Base-by-base conservation (phyloP, 2,797 vertebrate genomes). In the Sebastes trivittatus region DNA sequence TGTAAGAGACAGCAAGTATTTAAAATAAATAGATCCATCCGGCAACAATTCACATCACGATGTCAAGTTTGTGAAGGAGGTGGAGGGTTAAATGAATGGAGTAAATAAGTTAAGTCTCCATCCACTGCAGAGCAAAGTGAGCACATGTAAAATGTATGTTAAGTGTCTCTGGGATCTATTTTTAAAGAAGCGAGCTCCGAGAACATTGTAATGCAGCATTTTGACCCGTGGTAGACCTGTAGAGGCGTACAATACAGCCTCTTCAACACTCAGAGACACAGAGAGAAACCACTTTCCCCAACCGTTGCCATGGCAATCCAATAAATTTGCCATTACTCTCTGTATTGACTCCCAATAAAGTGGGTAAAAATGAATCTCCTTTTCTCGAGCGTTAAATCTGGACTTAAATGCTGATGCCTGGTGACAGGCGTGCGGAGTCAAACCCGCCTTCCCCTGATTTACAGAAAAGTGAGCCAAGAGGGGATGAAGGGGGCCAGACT, bases 251-350 rank as follows among this genome's bases (percentile, higher is more conserved):
- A 70, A 66, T 30, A 58, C 87, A 83, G 85, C 84, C 80, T 87
- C 84, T 61, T 90, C 88, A 85, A 32, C 82, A 82, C 34, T 2
- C 60, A 89, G 73, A 84, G 49, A 90, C 67, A 78, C 29, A 60
- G 61, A 83, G 55, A 90, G 83, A 90, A 87, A 84, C 55, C 83
- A 74, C 89, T 87, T 86, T 87, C 81, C 79, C 83, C 89, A 83
- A 60, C 87, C 30, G 94, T 95, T 94, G 88, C 94, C 94, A 95
- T 95, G 94, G 94, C 86, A 90, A 95, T 93, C 80, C 77, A 90
- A 88, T 92, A 90, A 86, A 84, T 86, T 74, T 87, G 75, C 85
- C 77, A 82, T 91, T 81, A 75, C 86, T 81, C 83, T 89, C 76
- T 71, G 85, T 88, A 93, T 91, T 89, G 92, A 92, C 87, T 92